phyloP scores from a whole-genome alignment of 2,797 vertebrate genomes.

The Ceryle rudis region DNA sequence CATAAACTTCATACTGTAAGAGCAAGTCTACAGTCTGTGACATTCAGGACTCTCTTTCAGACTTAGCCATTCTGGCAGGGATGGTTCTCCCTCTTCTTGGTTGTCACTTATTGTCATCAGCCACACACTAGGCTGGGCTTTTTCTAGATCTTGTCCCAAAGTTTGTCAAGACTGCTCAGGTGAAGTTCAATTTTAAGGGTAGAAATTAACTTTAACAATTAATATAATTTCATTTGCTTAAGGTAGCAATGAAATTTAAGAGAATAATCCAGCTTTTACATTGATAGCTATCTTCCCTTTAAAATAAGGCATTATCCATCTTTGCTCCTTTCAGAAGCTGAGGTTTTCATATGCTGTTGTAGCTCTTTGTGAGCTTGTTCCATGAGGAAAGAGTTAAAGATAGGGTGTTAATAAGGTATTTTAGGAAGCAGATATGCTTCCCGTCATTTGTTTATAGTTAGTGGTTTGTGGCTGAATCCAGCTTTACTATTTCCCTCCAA shows the following conservation, averaged over 20 bases:
- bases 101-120: neutral
- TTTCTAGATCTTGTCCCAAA: neutral
- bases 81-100: neutral
- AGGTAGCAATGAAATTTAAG: neutral
- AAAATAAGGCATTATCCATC: neutral
- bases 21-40: neutral
- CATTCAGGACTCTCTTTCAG: neutral
- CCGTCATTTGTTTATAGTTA: slow-evolving; percentile 4
- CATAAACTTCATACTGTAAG: neutral
- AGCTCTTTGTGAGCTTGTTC: neutral
- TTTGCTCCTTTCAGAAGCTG: slow-evolving; percentile 1
- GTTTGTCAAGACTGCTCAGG: neutral
- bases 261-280: neutral
- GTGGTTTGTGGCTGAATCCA: slow-evolving; percentile 20
- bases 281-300: neutral
- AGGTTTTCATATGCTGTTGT: neutral
- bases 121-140: neutral
- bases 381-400: neutral
- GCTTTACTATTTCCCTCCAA: neutral
- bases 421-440: neutral
- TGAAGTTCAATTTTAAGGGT: neutral
- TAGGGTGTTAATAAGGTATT: slow-evolving; percentile 13
- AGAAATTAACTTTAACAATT: neutral
- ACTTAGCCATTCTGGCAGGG: neutral
- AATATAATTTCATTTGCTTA: too few species aligned